Percentiles rank a stretch among this genome's conserved stretches.
These are phyloP conservation scores for Brachyopa scutellaris DNA, from an alignment of 2,888 invertebrate genomes.

Conservation along the genomic window DNA sequence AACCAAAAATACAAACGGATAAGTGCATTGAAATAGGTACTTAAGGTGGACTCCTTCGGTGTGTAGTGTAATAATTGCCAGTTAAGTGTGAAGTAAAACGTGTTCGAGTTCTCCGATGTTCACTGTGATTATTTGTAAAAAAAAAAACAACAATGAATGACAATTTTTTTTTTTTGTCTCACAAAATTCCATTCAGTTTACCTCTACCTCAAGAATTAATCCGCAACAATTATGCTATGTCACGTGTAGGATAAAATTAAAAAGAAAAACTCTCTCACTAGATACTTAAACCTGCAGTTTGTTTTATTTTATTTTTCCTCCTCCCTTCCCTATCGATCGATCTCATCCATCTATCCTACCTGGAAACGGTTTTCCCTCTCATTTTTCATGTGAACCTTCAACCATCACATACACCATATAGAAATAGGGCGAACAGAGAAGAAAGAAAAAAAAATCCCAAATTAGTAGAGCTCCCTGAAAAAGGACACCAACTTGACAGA, in stretches of 20 bases:
- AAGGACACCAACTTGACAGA: slow-evolving; percentile 73
- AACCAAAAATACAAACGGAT: no score
- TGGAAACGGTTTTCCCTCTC: slow-evolving; percentile 55
- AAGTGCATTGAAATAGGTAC: not conserved
- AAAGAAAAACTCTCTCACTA: slow-evolving; percentile 43
- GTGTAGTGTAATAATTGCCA: not conserved
- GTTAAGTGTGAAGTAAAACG: not conserved
- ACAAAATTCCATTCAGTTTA: no score
- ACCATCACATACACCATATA: slow-evolving; percentile 44
- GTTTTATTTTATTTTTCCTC: no score
- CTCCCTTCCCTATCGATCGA: slow-evolving; percentile 33
- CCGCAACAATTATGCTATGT: slow-evolving; percentile 46
- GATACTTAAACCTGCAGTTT: slow-evolving; percentile 20
- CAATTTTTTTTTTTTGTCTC: no score
- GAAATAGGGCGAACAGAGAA: not conserved
- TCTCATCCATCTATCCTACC: slow-evolving; percentile 63
- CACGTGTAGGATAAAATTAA: slow-evolving; percentile 59
- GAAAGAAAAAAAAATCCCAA: slow-evolving; percentile 52
- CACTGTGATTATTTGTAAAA: not conserved
- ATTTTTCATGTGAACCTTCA: slow-evolving; percentile 70
- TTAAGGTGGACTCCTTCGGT: not conserved
- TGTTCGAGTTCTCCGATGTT: not conserved
- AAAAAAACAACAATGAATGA: not conserved
- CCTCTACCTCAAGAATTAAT: no score
- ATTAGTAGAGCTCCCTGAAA: slow-evolving; percentile 71